These are phyloP conservation scores for Notarius quadriscutis DNA, from an alignment of 2,113 vertebrate species.

Conservation along the genomic window DNA sequence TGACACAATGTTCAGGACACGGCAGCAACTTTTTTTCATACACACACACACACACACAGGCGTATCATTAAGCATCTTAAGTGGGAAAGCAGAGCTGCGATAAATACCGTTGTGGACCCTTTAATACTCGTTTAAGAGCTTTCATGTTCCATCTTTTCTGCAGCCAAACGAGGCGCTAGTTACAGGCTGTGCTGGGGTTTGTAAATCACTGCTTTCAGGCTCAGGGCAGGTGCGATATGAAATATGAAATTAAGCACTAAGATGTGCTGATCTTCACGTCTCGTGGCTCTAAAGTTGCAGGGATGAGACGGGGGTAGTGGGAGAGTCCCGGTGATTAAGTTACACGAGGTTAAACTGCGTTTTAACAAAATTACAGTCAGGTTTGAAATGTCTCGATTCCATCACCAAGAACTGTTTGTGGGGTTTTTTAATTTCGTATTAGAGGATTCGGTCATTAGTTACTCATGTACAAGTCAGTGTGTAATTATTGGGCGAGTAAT, in stretches of 20 bases:
- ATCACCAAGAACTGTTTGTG: background rate
- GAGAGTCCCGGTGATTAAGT: constrained; percentile 10
- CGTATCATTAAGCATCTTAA: constrained; percentile 45
- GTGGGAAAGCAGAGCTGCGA: constrained; percentile 33
- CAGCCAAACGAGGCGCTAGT: constrained; percentile 40
- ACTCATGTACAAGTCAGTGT: background rate
- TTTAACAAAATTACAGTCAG: background rate
- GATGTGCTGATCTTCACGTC: constrained; percentile 39
- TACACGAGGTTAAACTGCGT: background rate
- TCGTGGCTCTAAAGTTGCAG: constrained; percentile 10
- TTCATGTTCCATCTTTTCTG: constrained; percentile 44
- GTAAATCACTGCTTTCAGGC: constrained; percentile 43
- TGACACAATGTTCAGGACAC: constrained; percentile 11
- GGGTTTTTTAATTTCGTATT: background rate
- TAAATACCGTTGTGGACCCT: constrained; percentile 44
- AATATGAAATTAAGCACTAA: constrained; percentile 43
- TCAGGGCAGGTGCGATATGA: constrained; percentile 37
- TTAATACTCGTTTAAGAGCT: constrained; percentile 40
- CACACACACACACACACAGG: background rate
- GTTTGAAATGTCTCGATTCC: background rate
- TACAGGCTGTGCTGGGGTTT: constrained; percentile 30
- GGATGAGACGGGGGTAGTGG: background rate
- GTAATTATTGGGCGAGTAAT: background rate
- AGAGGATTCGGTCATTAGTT: background rate
- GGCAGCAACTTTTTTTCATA: background rate